Evolutionary conservation across 2,113 vertebrate species (phyloP).

Genomic region (Tyto alba): DNA sequence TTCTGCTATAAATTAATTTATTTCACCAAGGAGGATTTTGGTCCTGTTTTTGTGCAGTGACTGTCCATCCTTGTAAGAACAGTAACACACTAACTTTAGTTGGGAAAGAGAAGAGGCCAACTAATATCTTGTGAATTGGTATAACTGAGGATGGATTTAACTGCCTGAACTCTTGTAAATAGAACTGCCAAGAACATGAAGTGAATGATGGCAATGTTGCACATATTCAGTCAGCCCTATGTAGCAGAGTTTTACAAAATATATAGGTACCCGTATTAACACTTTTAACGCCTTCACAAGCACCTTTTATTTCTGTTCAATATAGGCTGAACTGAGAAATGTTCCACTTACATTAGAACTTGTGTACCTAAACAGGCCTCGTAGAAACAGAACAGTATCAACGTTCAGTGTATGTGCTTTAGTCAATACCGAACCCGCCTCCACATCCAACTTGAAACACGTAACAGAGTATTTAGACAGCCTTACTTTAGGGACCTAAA

Average conservation of each 20-base stretch:
- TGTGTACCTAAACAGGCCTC: background rate
- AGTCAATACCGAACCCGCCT: background rate
- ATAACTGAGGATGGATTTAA: background rate
- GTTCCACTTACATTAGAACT: background rate
- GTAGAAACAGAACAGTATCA: background rate
- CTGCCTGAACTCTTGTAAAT: background rate
- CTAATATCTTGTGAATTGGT: background rate
- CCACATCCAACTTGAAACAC: background rate
- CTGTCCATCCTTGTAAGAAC: background rate
- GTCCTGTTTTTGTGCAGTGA: background rate
- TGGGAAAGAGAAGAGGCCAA: background rate
- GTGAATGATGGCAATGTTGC: background rate
- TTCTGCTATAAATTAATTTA: background rate
- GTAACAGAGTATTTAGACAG: background rate
- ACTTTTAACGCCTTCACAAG: background rate
- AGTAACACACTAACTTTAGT: background rate
- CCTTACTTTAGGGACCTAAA: slow-evolving; percentile 41
- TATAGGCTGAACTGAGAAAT: background rate
- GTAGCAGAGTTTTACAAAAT: background rate
- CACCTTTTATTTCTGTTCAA: background rate
- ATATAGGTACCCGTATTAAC: background rate
- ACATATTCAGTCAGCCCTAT: background rate
- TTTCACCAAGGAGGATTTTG: background rate
- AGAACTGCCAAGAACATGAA: background rate
- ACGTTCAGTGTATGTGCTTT: background rate